These are phyloP conservation scores for Pardalotus punctatus DNA, from an alignment of 2,113 vertebrate genomes.

Conservation along the genomic window DNA sequence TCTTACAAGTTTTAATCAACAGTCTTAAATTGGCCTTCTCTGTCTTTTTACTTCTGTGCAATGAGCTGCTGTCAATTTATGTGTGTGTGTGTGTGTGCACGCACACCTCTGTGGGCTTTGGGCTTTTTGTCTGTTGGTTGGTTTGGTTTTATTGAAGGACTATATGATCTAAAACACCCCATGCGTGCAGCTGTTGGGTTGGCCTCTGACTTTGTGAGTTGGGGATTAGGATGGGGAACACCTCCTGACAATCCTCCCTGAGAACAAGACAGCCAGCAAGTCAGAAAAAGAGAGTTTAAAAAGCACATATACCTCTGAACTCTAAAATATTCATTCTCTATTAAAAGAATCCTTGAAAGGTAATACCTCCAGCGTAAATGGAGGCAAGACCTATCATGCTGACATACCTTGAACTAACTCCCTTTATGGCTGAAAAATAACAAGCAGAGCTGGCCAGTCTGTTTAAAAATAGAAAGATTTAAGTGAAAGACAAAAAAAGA, in stretches of 20 bases:
- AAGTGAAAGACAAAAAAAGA: not conserved
- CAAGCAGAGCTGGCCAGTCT: not conserved
- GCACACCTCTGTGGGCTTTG: not conserved
- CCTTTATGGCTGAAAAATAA: not conserved
- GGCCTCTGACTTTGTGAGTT: not conserved
- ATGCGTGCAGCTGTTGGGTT: not conserved
- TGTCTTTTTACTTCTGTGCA: not conserved
- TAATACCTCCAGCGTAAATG: not conserved
- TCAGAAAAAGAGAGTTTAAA: not conserved
- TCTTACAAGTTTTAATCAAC: not conserved
- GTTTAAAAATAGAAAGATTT: not conserved
- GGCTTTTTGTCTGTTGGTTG: not conserved
- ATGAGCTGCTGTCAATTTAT: not conserved
- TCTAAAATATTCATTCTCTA: not conserved
- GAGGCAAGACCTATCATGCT: not conserved
- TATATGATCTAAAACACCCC: not conserved
- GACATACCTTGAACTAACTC: not conserved
- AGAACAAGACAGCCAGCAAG: not conserved
- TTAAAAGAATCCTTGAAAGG: not conserved
- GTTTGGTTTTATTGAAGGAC: not conserved
- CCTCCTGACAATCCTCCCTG: not conserved
- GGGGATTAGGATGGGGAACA: not conserved
- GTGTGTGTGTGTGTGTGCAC: rapidly evolving
- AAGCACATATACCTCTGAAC: not conserved
- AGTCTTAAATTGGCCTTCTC: not conserved